A percentile compares a stretch with the other conserved stretches of the same genome.
Evolutionary conservation across 2,888 invertebrate species (phyloP).

Genomic region (Ephialtes manifestator): DNA sequence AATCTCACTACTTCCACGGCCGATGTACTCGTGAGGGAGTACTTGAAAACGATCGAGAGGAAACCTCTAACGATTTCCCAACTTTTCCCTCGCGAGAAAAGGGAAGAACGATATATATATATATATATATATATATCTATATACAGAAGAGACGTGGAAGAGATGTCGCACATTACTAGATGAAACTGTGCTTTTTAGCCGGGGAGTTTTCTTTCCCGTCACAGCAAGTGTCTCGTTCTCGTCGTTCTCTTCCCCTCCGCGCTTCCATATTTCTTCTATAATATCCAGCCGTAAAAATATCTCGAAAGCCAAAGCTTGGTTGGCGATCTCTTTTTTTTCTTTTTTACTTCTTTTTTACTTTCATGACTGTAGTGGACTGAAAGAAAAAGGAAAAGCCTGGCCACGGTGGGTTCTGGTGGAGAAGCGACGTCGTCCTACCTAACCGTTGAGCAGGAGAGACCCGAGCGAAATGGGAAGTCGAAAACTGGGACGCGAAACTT

Average conservation of each 20-base stretch:
- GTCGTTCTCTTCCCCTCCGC: neutral
- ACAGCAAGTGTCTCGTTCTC: constrained; percentile 11
- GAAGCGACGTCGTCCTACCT: constrained; percentile 28
- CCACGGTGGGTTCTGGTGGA: constrained; percentile 36
- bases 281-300: constrained; percentile 55
- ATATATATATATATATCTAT: neutral
- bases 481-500: constrained; percentile 70
- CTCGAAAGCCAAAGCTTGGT: constrained; percentile 44
- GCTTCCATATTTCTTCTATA: constrained; percentile 31
- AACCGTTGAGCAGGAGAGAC: constrained; percentile 13
- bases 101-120: constrained; percentile 1
- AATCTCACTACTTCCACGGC: constrained; percentile 31
- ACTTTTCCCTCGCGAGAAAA: constrained; percentile 68
- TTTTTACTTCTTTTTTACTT: constrained; percentile 32
- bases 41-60: constrained; percentile 28
- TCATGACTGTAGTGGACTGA: constrained; percentile 29
- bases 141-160: constrained; percentile 19
- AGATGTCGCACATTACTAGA: constrained; percentile 78
- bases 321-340: constrained; percentile 3
- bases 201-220: constrained; percentile 40
- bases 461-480: constrained; percentile 49
- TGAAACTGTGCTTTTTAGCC: constrained; percentile 78
- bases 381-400: constrained; percentile 52
- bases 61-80: constrained; percentile 63
- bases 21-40: constrained; percentile 8